Evolutionary conservation across 2,888 invertebrate genomes (phyloP).

Genomic region (Tenthredo mesomela): DNA sequence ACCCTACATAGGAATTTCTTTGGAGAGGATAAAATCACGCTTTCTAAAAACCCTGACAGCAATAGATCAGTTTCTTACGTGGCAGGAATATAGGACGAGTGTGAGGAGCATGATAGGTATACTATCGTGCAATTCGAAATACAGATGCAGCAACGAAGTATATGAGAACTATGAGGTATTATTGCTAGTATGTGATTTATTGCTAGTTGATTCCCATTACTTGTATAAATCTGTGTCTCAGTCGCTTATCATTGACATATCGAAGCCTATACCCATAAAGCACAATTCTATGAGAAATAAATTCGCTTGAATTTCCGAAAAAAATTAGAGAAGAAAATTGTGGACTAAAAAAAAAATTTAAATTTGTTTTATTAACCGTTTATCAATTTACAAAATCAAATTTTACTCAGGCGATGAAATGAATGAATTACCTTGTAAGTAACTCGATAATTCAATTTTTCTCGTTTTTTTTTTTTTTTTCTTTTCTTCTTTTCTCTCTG

Average conservation of each 20-base stretch:
- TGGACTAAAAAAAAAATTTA: background rate
- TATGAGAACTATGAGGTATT: slow-evolving; percentile 13
- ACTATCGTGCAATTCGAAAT: background rate
- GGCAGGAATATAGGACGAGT: background rate
- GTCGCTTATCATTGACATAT: background rate
- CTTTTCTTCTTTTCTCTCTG: background rate
- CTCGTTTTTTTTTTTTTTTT: no score
- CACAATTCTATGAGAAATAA: background rate
- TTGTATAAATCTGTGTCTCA: slow-evolving; percentile 2
- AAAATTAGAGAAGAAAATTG: background rate
- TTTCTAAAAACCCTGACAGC: background rate
- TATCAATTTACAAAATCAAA: background rate
- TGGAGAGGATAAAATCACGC: slow-evolving; percentile 5
- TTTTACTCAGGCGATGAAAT: background rate
- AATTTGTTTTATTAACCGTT: background rate
- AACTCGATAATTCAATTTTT: background rate
- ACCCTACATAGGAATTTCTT: slow-evolving; percentile 1
- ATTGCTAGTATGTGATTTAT: background rate
- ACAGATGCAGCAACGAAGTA: background rate
- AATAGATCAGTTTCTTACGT: slow-evolving; percentile 19
- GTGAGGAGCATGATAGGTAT: slow-evolving; percentile 15
- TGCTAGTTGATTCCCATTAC: background rate
- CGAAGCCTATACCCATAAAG: background rate
- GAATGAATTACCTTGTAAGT: background rate
- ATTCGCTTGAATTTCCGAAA: background rate